Percentiles rank a stretch among this genome's conserved stretches.
These are phyloP conservation scores for Cacoxenus indagator DNA, from an alignment of 2,888 invertebrate genomes.

Conservation along the genomic window DNA sequence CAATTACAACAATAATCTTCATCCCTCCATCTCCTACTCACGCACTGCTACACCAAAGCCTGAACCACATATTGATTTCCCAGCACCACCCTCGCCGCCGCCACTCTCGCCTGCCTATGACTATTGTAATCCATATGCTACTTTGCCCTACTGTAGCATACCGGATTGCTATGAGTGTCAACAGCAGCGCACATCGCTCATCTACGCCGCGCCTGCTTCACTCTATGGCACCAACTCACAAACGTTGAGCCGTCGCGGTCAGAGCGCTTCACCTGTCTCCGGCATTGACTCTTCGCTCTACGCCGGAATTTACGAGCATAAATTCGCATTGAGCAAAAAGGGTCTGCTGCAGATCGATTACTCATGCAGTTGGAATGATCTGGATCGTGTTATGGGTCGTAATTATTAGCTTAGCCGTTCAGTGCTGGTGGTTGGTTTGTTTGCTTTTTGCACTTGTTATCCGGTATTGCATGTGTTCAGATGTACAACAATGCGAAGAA, in stretches of 20 bases:
- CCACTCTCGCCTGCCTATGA: slow-evolving; percentile 65
- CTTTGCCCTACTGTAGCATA: slow-evolving; percentile 63
- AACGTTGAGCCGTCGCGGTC: slow-evolving; percentile 28
- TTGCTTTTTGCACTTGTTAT: slow-evolving; percentile 30
- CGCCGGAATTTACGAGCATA: slow-evolving; percentile 67
- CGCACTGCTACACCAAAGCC: slow-evolving; percentile 63
- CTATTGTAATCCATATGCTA: slow-evolving; percentile 67
- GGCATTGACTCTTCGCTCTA: slow-evolving; percentile 64
- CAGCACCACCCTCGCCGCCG: slow-evolving; percentile 65
- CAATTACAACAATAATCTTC: slow-evolving; percentile 27
- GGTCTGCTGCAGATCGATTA: slow-evolving; percentile 87
- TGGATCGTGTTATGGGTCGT: slow-evolving; percentile 79
- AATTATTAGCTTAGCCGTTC: slow-evolving; percentile 49
- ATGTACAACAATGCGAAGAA: too few relatives aligned
- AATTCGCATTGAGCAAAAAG: slow-evolving; percentile 80
- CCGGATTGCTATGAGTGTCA: slow-evolving; percentile 67
- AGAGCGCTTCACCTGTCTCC: slow-evolving; percentile 43
- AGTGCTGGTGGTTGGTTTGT: slow-evolving; percentile 44
- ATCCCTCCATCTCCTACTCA: slow-evolving; percentile 52
- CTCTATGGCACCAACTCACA: slow-evolving; percentile 43
- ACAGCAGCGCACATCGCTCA: slow-evolving; percentile 50
- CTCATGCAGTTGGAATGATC: slow-evolving; percentile 85
- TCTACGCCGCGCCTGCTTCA: slow-evolving; percentile 59
- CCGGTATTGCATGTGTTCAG: not conserved
- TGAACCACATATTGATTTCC: slow-evolving; percentile 67